A percentile compares a stretch with the other conserved stretches of the same genome.
Conservation (phyloP, 2,797 vertebrate genomes). For the Pagetopsis macropterus region DNA sequence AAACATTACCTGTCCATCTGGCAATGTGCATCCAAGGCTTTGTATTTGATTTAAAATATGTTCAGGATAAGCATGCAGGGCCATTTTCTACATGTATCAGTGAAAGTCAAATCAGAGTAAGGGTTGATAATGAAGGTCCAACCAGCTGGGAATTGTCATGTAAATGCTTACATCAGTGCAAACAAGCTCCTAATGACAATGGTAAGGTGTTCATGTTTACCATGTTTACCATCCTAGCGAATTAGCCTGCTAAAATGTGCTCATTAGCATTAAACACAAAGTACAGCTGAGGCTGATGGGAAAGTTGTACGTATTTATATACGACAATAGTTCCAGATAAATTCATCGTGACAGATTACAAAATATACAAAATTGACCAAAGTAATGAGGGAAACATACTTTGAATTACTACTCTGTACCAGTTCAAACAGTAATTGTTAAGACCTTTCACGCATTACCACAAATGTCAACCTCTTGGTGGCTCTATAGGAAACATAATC, state of each 20-base stretch:
- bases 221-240: not conserved
- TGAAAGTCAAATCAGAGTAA: not conserved
- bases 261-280: not conserved
- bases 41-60: not conserved
- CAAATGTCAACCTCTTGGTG: not conserved
- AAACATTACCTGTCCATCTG: slow-evolving; percentile 15
- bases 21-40: slow-evolving; percentile 9
- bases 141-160: not conserved
- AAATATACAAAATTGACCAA: not conserved
- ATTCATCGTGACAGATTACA: not conserved
- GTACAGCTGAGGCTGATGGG: not conserved
- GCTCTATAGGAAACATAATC: not conserved
- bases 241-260: not conserved
- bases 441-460: not conserved
- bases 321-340: not conserved
- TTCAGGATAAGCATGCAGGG: not conserved
- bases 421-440: not conserved
- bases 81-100: not conserved
- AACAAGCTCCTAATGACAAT: not conserved
- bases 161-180: slow-evolving; percentile 4
- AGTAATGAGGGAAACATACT: not conserved
- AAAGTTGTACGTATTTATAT: not conserved
- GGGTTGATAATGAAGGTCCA: not conserved
- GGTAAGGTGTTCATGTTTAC: not conserved
- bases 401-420: not conserved